These are phyloP conservation scores for Pseudomyrmex cubaensis DNA, from an alignment of 1,140 invertebrate species.

Conservation along the genomic window DNA sequence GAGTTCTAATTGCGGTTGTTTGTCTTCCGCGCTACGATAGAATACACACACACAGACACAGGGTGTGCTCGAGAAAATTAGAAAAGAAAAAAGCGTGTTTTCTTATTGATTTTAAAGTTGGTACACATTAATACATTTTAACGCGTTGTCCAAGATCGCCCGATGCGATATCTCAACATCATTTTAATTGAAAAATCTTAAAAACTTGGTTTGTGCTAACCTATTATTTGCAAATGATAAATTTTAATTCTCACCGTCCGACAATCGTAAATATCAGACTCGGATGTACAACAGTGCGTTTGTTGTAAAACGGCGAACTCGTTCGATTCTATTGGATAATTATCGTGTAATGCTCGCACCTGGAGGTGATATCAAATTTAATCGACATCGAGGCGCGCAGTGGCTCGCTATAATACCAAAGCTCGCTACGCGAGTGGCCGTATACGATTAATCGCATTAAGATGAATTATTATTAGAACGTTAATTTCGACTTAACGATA, in stretches of 20 bases:
- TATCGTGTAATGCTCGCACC: constrained; percentile 34
- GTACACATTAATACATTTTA: neutral
- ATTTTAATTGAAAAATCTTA: too few species aligned
- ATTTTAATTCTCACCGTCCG: constrained; percentile 34
- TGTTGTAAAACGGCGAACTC: constrained; percentile 15
- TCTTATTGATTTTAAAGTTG: neutral
- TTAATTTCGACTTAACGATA: constrained; percentile 12
- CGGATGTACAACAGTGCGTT: neutral
- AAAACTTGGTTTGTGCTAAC: constrained; percentile 33
- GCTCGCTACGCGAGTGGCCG: neutral
- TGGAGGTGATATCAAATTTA: constrained; percentile 63
- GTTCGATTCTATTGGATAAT: constrained; percentile 58
- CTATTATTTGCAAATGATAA: neutral
- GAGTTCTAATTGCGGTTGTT: constrained; percentile 33
- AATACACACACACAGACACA: neutral
- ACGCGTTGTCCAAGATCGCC: too few species aligned
- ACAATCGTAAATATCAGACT: constrained; percentile 67
- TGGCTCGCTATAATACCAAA: constrained; percentile 2
- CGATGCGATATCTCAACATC: too few species aligned
- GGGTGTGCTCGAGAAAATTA: neutral
- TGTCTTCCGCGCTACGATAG: neutral
- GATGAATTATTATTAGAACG: constrained; percentile 19
- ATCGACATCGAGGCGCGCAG: constrained; percentile 36
- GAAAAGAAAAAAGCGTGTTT: neutral
- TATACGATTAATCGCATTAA: constrained; percentile 18